phyloP scores from a whole-genome alignment of 2,888 invertebrate species.

The Galeopsomyia nigrocyanea region DNA sequence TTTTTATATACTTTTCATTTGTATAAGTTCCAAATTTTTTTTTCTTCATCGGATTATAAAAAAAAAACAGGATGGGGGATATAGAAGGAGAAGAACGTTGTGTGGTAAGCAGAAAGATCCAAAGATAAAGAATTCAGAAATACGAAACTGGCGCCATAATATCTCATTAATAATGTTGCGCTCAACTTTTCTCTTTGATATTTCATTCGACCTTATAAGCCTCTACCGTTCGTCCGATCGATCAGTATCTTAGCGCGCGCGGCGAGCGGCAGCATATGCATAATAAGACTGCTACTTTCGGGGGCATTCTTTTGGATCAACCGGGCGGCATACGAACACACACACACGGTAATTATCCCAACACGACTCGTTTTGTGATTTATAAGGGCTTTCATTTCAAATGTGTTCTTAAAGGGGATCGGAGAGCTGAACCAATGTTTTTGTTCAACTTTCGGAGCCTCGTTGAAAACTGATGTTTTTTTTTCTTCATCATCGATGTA shows the following conservation, averaged over 20 bases:
- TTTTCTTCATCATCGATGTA: background rate
- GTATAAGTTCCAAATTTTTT: too few relatives aligned
- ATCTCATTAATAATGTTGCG: conserved; percentile 13
- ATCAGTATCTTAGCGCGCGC: too few relatives aligned
- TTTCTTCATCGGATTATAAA: too few relatives aligned
- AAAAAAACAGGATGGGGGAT: too few relatives aligned
- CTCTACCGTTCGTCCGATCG: conserved; percentile 6
- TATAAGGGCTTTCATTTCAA: conserved; percentile 19
- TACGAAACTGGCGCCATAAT: too few relatives aligned
- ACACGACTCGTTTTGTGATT: conserved; percentile 16
- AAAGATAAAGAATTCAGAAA: too few relatives aligned
- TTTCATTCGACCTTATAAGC: conserved; percentile 6
- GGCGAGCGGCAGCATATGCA: conserved; percentile 34
- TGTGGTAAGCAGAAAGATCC: background rate
- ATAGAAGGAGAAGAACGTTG: too few relatives aligned
- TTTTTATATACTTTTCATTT: too few relatives aligned
- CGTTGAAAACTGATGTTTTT: conserved; percentile 12
- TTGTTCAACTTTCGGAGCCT: background rate
- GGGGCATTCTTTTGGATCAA: conserved; percentile 1
- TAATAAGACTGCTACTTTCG: conserved; percentile 37
- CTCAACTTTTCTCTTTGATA: conserved; percentile 1
- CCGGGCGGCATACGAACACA: too few relatives aligned
- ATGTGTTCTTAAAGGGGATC: conserved; percentile 11
- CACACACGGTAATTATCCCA: conserved; percentile 22
- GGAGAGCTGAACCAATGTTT: conserved; percentile 14